Conservation (phyloP, 1,140 invertebrate species). For the Drosophila sucinea region DNA sequence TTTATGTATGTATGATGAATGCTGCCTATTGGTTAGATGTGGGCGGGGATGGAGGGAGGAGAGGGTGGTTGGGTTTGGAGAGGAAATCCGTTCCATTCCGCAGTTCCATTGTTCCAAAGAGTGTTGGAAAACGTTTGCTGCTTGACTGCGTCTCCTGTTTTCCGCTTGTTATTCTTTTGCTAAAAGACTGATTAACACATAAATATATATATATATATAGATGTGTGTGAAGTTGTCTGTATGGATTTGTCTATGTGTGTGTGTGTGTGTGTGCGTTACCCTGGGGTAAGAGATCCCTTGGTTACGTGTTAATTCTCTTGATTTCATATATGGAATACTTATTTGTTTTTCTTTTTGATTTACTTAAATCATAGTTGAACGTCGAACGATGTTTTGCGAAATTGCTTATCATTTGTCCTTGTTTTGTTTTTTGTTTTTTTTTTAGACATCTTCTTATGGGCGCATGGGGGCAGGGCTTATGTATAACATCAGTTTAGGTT, state of each 20-base stretch:
- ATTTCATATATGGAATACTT: conserved; percentile 13
- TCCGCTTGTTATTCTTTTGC: not conserved
- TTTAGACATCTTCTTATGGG: not conserved
- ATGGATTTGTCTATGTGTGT: conserved; percentile 11
- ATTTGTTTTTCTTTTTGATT: not conserved
- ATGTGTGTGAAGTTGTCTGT: conserved; percentile 29
- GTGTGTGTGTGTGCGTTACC: conserved; percentile 47
- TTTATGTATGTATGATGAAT: not conserved
- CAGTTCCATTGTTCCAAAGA: not conserved
- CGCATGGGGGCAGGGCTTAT: not conserved
- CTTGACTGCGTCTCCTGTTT: not conserved
- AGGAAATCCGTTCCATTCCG: not conserved
- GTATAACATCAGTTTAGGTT: conserved; percentile 39
- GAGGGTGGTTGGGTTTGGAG: not conserved
- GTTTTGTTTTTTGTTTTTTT: conserved; percentile 34
- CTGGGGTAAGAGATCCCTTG: conserved; percentile 3
- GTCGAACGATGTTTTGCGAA: conserved; percentile 50
- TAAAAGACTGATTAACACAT: conserved; percentile 7
- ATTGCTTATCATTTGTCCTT: conserved; percentile 67
- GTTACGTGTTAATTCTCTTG: conserved; percentile 4
- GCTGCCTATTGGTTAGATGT: conserved; percentile 16
- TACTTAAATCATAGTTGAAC: conserved; percentile 15
- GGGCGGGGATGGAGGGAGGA: not conserved
- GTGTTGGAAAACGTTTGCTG: not conserved
- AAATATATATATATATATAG: conserved; percentile 4